Evolutionary conservation across 2,888 invertebrate species (phyloP).

Genomic region (Dascillus cervinus): DNA sequence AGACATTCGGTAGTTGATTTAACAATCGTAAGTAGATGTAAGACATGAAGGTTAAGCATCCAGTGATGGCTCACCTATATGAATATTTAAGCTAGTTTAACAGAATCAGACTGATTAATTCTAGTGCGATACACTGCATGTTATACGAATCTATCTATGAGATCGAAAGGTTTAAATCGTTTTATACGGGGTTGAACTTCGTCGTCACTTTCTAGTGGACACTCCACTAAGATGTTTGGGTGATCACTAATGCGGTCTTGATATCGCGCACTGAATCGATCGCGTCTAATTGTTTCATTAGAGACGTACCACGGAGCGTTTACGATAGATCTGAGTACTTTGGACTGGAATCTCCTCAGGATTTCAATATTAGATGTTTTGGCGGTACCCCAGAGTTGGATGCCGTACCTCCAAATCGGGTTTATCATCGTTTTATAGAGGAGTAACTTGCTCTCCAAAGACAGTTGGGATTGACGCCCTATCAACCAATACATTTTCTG

Average conservation of each 20-base stretch:
- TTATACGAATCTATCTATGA: too few relatives aligned
- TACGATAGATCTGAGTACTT: slow-evolving; percentile 4
- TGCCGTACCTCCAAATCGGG: slow-evolving; percentile 3
- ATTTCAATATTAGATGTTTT: slow-evolving; percentile 7
- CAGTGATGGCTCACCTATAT: too few relatives aligned
- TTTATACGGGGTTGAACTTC: neutral
- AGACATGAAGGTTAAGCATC: too few relatives aligned
- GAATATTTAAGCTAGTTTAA: too few relatives aligned
- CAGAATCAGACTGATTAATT: too few relatives aligned
- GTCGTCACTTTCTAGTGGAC: neutral
- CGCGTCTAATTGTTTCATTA: slow-evolving; percentile 1
- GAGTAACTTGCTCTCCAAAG: slow-evolving; percentile 2
- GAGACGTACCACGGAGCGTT: slow-evolving; percentile 4
- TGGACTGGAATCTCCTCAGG: slow-evolving; percentile 1
- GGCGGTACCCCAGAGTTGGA: slow-evolving; percentile 4
- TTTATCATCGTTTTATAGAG: slow-evolving; percentile 5
- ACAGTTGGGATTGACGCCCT: slow-evolving; percentile 2
- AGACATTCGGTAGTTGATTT: too few relatives aligned
- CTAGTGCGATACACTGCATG: too few relatives aligned
- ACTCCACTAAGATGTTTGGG: neutral
- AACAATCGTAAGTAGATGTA: too few relatives aligned
- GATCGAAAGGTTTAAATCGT: neutral
- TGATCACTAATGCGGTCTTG: neutral
- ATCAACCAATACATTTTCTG: slow-evolving; percentile 4
- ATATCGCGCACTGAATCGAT: slow-evolving; percentile 1